Conservation (phyloP, 1,140 invertebrate species). For the Drosophila nikananu region DNA sequence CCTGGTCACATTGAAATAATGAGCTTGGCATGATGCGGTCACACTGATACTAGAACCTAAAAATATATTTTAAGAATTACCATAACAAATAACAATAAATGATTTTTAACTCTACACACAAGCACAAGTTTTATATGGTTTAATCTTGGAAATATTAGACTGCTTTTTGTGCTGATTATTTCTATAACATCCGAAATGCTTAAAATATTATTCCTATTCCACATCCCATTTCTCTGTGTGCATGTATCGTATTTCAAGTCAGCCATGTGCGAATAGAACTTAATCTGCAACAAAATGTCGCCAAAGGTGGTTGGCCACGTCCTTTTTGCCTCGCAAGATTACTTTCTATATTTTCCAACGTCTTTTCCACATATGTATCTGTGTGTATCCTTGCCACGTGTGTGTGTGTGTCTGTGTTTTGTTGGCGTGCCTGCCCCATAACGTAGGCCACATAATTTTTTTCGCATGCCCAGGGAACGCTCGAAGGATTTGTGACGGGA, state of each 20-base stretch:
- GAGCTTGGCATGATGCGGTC: no score
- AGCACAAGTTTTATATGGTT: not conserved
- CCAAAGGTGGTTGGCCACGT: constrained; percentile 78
- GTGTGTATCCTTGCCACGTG: constrained; percentile 5
- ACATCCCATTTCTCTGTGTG: constrained; percentile 21
- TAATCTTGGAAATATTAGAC: not conserved
- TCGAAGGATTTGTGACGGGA: constrained; percentile 85
- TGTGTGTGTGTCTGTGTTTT: constrained; percentile 24
- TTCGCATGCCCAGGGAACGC: constrained; percentile 65
- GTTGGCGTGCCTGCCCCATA: constrained; percentile 43
- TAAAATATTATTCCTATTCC: not conserved
- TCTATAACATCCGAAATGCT: no score
- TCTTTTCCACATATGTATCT: constrained; percentile 51
- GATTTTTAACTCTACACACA: no score
- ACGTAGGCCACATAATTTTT: constrained; percentile 76
- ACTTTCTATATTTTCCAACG: constrained; percentile 81
- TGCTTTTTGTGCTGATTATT: accelerated
- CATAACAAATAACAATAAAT: no score
- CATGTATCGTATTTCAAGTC: constrained; percentile 84
- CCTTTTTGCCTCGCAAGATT: constrained; percentile 62
- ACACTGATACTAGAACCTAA: no score
- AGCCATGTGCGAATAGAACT: constrained; percentile 85
- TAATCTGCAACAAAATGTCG: constrained; percentile 85
- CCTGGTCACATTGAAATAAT: no score
- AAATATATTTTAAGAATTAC: no score